Evolutionary conservation across 2,888 invertebrate genomes (phyloP).

Genomic region (Nemapogon koenigi): DNA sequence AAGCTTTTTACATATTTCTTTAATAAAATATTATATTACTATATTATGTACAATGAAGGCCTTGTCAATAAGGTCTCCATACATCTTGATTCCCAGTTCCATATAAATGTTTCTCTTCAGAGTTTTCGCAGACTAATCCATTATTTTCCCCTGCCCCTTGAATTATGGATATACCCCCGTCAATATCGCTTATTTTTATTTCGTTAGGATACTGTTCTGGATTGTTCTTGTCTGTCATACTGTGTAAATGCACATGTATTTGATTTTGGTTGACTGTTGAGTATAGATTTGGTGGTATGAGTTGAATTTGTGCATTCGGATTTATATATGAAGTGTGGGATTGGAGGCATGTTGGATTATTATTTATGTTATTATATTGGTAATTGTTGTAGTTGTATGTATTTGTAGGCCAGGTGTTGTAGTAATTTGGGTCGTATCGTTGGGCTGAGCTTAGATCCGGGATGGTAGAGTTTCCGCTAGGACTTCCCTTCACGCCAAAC

Average conservation of each 20-base stretch:
- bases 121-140: conserved; percentile 57
- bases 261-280: conserved; percentile 88
- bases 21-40: too few relatives aligned
- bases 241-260: conserved; percentile 82
- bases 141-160: conserved; percentile 41
- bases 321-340: conserved; percentile 68
- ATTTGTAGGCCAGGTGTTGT: conserved; percentile 68
- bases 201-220: conserved; percentile 69
- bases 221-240: conserved; percentile 68
- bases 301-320: conserved; percentile 72
- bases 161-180: conserved; percentile 61
- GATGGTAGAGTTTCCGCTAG: conserved; percentile 38
- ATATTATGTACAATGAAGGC: conserved; percentile 52
- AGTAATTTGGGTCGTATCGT: conserved; percentile 62
- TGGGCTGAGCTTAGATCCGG: conserved; percentile 53
- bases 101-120: conserved; percentile 58
- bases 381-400: conserved; percentile 75
- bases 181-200: conserved; percentile 67
- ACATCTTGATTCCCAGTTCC: conserved; percentile 59
- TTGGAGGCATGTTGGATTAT: conserved; percentile 55
- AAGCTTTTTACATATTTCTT: too few relatives aligned
- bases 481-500: conserved; percentile 42
- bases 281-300: conserved; percentile 72
- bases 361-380: conserved; percentile 70
- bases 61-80: conserved; percentile 79